Base-by-base conservation (phyloP, 2,113 vertebrate species). In the Eudorcas thomsonii region DNA sequence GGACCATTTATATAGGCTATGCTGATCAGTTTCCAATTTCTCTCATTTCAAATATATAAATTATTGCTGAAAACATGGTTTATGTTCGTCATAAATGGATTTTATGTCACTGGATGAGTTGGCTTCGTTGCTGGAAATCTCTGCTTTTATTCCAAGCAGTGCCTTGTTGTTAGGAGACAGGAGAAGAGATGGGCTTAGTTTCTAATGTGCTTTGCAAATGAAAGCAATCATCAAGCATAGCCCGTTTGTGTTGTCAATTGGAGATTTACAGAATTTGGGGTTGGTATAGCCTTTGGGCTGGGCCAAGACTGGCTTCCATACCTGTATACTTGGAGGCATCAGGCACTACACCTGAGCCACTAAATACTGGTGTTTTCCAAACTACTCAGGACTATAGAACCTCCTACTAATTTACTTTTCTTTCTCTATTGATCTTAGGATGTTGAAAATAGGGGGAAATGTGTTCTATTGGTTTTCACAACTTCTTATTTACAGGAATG, bases 91-190 rank as follows among this genome's bases (percentile, higher is more conserved):
- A 81, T 92, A 90, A 98, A 97, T 92, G 84, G 64, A 88, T 96
- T 98, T 98, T 96, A 95, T 96, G 81, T 95, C 89, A 96, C 84
- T 64, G 17, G 54, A 93, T 95, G 62, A 93, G 45, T 88, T 93
- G 64, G 48, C 95, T 81, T 98, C 81, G 30, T 94, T 97, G 93
- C 74, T 97, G 83, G 64, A 97, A 96, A 91, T 86, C 83, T 97
- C 28, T 6, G 90, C 43, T 62, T 97, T 93, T n/a, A 84, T 96
- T 94, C 36, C 36, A 95, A 92, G 86, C 67, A 43, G 28, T 94
- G 13, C 55, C 78, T 88, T 55, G 9, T 74, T 88, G 16, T 89
- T 84, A 26, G 26, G 57, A 86, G 82, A 94, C 39, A 89, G 48
- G 83, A 77, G 4, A 33, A 50, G 78, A 92, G 39, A 86, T 62